phyloP scores from a whole-genome alignment of 2,113 vertebrate genomes.

The Tretioscincus oriximinensis region DNA sequence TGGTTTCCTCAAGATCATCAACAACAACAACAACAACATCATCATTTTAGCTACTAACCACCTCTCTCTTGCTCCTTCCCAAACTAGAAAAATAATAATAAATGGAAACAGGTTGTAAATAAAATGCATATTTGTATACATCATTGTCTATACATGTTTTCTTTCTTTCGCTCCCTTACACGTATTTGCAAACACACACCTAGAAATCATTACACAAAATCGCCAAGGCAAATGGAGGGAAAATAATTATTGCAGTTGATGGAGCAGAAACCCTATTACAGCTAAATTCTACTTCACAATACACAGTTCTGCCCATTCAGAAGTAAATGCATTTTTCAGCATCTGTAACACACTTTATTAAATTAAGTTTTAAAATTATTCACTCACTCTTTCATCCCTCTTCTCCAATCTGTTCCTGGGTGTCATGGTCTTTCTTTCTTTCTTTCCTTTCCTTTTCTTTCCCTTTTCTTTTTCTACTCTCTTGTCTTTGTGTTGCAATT shows the following conservation, averaged over 20 bases:
- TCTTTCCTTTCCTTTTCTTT: background rate
- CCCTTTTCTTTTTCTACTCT: slow-evolving; percentile 21
- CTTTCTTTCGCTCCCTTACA: background rate
- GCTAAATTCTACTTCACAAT: slow-evolving; percentile 64
- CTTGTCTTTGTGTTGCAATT: slow-evolving; percentile 3
- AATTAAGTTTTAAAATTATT: slow-evolving; percentile 74
- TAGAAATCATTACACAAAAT: slow-evolving; percentile 65
- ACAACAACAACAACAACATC: too few relatives aligned
- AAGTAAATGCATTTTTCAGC: slow-evolving; percentile 72
- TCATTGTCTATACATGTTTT: background rate
- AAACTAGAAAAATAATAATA: background rate
- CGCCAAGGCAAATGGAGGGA: slow-evolving; percentile 70
- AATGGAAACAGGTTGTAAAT: background rate
- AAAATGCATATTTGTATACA: background rate
- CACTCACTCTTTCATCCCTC: slow-evolving; percentile 31
- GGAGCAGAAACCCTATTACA: slow-evolving; percentile 76
- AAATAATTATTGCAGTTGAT: slow-evolving; percentile 76
- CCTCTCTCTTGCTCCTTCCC: background rate
- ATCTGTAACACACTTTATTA: slow-evolving; percentile 70
- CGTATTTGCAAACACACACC: background rate
- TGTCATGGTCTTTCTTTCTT: background rate
- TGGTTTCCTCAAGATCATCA: background rate
- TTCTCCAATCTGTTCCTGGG: slow-evolving; percentile 25
- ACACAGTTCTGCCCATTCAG: slow-evolving; percentile 52
- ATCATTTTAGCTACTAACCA: background rate